Percentiles rank a stretch among this genome's conserved stretches.
Conservation (phyloP, 2,888 invertebrate species). For the Brenthis hecate region DNA sequence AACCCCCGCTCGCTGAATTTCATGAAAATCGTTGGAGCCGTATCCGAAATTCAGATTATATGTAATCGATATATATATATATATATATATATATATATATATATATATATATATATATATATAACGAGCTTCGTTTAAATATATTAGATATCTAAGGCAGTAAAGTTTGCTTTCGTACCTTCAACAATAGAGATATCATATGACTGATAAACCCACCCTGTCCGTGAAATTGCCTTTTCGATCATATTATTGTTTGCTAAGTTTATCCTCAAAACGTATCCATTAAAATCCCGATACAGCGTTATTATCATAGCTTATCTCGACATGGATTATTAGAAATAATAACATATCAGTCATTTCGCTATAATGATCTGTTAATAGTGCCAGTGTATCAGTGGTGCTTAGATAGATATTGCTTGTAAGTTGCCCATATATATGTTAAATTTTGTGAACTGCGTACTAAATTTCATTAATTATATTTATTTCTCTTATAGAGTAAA, state of each 20-base stretch:
- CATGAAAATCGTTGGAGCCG: too few species aligned
- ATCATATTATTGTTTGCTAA: conserved; percentile 62
- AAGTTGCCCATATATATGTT: not conserved
- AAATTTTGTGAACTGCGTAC: too few species aligned
- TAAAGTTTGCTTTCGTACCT: too few species aligned
- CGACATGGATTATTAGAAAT: conserved; percentile 47
- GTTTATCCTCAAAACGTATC: conserved; percentile 54
- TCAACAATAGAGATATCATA: not conserved
- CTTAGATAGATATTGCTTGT: not conserved
- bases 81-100: too few species aligned
- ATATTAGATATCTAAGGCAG: too few species aligned
- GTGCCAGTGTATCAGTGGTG: conserved; percentile 3
- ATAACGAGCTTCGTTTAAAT: too few species aligned
- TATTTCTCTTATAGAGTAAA: too few species aligned
- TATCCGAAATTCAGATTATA: too few species aligned
- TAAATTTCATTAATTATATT: too few species aligned
- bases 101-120: too few species aligned
- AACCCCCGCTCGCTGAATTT: too few species aligned
- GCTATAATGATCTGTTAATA: conserved; percentile 29
- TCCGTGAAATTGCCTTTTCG: conserved; percentile 61
- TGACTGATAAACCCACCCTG: conserved; percentile 45
- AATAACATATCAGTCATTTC: conserved; percentile 44
- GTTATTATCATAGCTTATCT: conserved; percentile 63
- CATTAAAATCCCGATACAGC: conserved; percentile 63
- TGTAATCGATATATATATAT: too few species aligned